These are phyloP conservation scores for Danio rerio DNA, from an alignment of 2,113 vertebrate genomes.

Conservation along the genomic window DNA sequence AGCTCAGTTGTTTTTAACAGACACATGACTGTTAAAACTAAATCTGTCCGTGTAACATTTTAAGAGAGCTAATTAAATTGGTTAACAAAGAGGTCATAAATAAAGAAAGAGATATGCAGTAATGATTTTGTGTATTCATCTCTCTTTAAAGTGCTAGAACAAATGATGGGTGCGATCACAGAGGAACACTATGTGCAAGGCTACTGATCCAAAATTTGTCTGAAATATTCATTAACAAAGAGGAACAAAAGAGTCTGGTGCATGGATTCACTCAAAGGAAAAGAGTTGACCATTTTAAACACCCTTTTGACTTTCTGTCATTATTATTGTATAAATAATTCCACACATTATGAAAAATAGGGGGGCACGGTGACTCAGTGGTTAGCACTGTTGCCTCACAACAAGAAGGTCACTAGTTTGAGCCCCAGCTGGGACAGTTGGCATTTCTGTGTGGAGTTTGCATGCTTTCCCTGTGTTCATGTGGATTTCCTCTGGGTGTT, in stretches of 20 bases:
- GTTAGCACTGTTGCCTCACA: no score
- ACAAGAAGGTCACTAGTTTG: no score
- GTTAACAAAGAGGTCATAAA: conserved; percentile 6
- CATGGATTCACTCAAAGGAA: neutral
- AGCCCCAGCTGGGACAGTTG: no score
- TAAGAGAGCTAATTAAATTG: conserved; percentile 21
- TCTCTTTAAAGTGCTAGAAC: conserved; percentile 12
- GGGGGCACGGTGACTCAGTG: no score
- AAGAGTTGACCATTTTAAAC: neutral
- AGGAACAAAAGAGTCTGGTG: neutral
- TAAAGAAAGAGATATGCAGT: neutral
- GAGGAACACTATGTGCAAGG: conserved; percentile 1
- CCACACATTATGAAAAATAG: no score
- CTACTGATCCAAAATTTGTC: neutral
- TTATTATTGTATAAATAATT: neutral
- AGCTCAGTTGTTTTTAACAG: neutral
- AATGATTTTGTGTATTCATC: conserved; percentile 10
- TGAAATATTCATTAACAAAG: conserved; percentile 32
- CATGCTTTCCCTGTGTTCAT: no score
- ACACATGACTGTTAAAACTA: neutral
- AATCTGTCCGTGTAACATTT: neutral
- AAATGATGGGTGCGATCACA: conserved; percentile 3
- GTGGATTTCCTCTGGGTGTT: no score
- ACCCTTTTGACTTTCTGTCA: neutral
- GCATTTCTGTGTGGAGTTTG: no score